Evolutionary conservation across 2,888 invertebrate species (phyloP).

Genomic region (Agrochola macilenta): DNA sequence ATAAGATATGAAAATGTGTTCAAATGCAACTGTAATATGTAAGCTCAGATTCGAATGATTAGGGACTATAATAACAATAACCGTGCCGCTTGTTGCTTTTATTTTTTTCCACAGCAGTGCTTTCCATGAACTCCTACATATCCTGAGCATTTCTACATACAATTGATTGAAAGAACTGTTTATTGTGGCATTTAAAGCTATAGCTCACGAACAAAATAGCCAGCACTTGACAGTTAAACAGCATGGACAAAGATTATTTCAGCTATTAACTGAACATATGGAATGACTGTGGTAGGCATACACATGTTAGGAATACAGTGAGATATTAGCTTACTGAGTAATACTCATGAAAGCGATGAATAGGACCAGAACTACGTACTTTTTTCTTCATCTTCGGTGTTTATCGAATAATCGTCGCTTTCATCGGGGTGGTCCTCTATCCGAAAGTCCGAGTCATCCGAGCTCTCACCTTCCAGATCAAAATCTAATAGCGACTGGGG

Average conservation of each 20-base stretch:
- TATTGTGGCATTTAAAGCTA: not conserved
- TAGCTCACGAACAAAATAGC: not conserved
- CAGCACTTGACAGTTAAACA: not conserved
- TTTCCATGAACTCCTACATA: not conserved
- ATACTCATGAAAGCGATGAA: not conserved
- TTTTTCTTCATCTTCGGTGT: constrained; percentile 92
- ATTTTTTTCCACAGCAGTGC: not conserved
- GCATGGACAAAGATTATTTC: not conserved
- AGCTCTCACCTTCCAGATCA: constrained; percentile 97
- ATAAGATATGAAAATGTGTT: not conserved
- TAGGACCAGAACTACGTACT: constrained; percentile 77
- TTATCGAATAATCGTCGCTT: constrained; percentile 93
- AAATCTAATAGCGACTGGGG: constrained; percentile 95
- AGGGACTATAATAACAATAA: not conserved
- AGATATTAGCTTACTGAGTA: not conserved
- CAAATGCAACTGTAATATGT: not conserved
- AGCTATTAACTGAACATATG: not conserved
- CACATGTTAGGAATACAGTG: not conserved
- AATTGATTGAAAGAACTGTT: not conserved
- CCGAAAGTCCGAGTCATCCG: constrained; percentile 98
- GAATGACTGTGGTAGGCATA: not conserved
- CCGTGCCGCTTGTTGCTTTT: not conserved
- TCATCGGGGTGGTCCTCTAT: constrained; percentile 96
- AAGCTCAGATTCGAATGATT: not conserved
- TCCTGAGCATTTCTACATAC: not conserved